Percentiles rank a stretch among this genome's conserved stretches.
These are phyloP conservation scores for Dendrolimus punctatus DNA, from an alignment of 1,140 invertebrate genomes.

Conservation along the genomic window DNA sequence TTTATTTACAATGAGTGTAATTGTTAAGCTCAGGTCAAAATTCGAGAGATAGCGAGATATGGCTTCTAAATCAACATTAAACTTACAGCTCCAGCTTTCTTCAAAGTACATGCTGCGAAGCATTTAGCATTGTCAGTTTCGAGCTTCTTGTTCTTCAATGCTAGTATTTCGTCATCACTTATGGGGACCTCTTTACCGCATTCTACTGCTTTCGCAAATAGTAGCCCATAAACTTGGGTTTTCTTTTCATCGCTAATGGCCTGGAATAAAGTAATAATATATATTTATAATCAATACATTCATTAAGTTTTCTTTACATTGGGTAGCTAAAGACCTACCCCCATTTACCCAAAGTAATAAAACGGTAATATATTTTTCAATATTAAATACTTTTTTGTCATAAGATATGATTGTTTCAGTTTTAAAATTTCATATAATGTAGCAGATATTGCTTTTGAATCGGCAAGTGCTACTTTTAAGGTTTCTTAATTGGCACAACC, in stretches of 20 bases:
- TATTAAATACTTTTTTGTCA: too few relatives aligned
- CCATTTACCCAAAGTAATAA: too few relatives aligned
- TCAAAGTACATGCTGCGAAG: constrained; percentile 20
- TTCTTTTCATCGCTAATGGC: constrained; percentile 16
- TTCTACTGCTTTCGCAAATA: constrained; percentile 6
- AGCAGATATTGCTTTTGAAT: too few relatives aligned
- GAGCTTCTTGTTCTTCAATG: constrained; percentile 15
- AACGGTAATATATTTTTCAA: too few relatives aligned
- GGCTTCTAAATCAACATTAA: too few relatives aligned
- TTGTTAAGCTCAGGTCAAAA: neutral
- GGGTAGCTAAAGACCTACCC: too few relatives aligned
- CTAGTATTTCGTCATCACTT: constrained; percentile 11
- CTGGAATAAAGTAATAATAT: constrained; percentile 6
- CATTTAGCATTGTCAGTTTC: constrained; percentile 15
- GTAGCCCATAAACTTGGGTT: constrained; percentile 9
- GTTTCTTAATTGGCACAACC: too few relatives aligned
- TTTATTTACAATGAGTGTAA: neutral
- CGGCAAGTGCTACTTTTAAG: too few relatives aligned
- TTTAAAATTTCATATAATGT: too few relatives aligned
- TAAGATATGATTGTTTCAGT: too few relatives aligned
- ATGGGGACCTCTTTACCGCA: constrained; percentile 17
- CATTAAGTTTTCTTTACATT: too few relatives aligned
- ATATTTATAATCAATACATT: neutral
- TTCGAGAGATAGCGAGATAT: too few relatives aligned
- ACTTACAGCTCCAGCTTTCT: constrained; percentile 22